Evolutionary conservation across 2,113 vertebrate species (phyloP).

Genomic region (Xenotilapia flavipinnis): DNA sequence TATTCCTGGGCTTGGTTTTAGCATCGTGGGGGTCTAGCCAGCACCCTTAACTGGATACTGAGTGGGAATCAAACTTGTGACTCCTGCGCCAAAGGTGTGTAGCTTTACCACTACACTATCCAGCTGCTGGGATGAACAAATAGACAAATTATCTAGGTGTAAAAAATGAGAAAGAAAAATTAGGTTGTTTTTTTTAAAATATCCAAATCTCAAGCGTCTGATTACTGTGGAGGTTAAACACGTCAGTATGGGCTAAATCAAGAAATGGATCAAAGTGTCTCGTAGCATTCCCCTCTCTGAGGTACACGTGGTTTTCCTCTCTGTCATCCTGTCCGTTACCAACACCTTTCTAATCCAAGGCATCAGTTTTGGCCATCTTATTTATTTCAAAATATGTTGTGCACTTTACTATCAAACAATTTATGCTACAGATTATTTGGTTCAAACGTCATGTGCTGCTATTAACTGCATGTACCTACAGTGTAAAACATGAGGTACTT

Average conservation of each 20-base stretch:
- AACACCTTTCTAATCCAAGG: not conserved
- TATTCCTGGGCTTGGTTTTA: not conserved
- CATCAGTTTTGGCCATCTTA: not conserved
- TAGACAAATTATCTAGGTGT: not conserved
- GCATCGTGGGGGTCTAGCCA: not conserved
- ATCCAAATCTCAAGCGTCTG: not conserved
- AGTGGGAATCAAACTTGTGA: not conserved
- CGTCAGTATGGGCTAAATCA: not conserved
- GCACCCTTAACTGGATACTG: not conserved
- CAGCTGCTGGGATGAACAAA: not conserved
- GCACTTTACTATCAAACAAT: constrained; percentile 24
- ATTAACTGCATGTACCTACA: not conserved
- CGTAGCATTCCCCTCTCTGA: not conserved
- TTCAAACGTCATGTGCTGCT: constrained; percentile 34
- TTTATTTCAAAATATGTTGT: not conserved
- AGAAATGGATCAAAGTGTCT: not conserved
- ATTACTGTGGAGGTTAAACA: not conserved
- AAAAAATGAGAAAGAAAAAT: not conserved
- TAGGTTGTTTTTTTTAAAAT: fast-evolving
- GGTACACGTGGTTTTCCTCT: not conserved
- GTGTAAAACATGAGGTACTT: not conserved
- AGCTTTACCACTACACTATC: not conserved
- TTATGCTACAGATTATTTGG: not conserved
- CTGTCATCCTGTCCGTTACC: not conserved
- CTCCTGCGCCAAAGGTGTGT: not conserved